phyloP scores from a whole-genome alignment of 2,113 vertebrate genomes.

The Podarcis cretensis region DNA sequence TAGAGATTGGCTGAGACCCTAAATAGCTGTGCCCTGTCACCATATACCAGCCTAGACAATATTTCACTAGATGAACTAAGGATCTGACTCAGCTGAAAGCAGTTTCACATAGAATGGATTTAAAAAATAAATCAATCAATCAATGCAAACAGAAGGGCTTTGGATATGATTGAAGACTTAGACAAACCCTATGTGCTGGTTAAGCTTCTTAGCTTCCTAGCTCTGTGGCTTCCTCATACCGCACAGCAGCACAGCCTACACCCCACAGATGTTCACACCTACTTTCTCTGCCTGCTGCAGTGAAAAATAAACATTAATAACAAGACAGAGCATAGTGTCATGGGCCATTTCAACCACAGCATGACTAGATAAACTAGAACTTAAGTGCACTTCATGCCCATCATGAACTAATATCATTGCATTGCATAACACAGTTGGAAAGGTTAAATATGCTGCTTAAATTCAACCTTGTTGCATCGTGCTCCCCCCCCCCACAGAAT shows the following conservation, averaged over 20 bases:
- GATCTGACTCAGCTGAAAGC: neutral
- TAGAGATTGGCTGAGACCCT: neutral
- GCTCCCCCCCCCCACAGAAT: conserved; percentile 51
- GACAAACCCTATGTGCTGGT: neutral
- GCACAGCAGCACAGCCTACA: neutral
- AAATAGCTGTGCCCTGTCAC: neutral
- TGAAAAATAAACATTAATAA: conserved; percentile 56
- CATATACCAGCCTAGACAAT: neutral
- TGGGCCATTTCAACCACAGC: conserved; percentile 27
- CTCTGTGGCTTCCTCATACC: neutral
- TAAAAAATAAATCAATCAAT: conserved; percentile 1
- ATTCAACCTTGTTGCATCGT: conserved; percentile 53
- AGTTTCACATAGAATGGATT: rapidly evolving
- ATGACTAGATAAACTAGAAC: conserved; percentile 31
- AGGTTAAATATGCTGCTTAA: conserved; percentile 58
- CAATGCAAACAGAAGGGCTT: neutral
- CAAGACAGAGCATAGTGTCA: conserved; percentile 29
- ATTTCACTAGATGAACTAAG: neutral
- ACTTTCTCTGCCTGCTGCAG: conserved; percentile 9
- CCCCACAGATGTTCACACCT: neutral
- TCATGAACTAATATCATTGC: conserved; percentile 56
- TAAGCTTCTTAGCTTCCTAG: neutral
- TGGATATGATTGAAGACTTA: neutral
- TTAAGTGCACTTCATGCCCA: conserved; percentile 47
- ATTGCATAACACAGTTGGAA: conserved; percentile 56